A percentile compares a stretch with the other conserved stretches of the same genome.
Evolutionary conservation across 2,113 vertebrate species (phyloP).

Genomic region (Suricata suricatta): DNA sequence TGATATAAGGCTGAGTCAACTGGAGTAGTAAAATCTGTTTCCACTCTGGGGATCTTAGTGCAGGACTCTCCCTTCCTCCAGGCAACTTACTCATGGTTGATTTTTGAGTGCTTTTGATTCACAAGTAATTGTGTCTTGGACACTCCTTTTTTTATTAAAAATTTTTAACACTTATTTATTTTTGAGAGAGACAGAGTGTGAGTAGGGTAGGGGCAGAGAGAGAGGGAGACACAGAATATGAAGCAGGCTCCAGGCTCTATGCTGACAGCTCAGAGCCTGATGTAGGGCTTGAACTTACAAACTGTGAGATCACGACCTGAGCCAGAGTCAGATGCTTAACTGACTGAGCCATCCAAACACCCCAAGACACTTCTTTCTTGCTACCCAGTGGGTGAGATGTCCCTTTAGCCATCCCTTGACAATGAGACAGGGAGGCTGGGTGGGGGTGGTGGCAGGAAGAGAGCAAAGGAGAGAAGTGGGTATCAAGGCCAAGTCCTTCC

Average conservation of each 20-base stretch:
- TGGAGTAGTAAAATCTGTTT: not conserved
- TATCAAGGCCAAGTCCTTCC: not conserved
- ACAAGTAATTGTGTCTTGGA: not conserved
- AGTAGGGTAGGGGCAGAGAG: too few species aligned
- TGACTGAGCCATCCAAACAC: too few species aligned
- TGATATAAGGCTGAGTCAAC: not conserved
- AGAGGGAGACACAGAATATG: too few species aligned
- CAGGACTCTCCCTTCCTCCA: too few species aligned
- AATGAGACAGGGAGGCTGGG: not conserved
- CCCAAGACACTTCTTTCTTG: not conserved
- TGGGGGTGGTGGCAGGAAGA: not conserved
- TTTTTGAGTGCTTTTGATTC: not conserved
- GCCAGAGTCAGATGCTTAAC: too few species aligned
- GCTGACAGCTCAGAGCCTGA: too few species aligned
- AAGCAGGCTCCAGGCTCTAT: too few species aligned
- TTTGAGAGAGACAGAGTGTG: too few species aligned
- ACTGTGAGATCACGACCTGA: too few species aligned
- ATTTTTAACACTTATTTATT: too few species aligned
- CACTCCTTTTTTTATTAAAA: not conserved
- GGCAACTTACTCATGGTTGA: not conserved
- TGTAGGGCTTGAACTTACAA: too few species aligned
- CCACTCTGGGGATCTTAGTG: not conserved
- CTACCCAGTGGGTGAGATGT: not conserved
- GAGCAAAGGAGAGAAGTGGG: not conserved
- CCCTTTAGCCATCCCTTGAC: not conserved